phyloP scores from a whole-genome alignment of 2,113 vertebrate genomes.

The Tupaia tana region DNA sequence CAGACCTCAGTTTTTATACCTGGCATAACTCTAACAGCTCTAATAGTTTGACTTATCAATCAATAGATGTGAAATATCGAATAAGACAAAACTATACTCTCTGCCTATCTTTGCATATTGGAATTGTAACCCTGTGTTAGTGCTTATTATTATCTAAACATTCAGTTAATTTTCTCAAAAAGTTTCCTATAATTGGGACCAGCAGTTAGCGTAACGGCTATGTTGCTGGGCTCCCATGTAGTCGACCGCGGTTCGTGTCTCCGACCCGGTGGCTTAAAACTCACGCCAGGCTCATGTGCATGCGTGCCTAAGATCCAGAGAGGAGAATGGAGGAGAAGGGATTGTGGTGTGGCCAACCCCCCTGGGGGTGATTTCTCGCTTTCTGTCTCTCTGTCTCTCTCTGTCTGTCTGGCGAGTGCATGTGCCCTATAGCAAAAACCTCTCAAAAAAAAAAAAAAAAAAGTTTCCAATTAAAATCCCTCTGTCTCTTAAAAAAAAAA shows the following conservation, averaged over 20 bases:
- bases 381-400: no score
- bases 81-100: not conserved
- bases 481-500: not conserved
- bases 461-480: conserved; percentile 11
- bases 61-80: not conserved
- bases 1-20: not conserved
- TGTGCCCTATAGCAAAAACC: no score
- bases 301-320: no score
- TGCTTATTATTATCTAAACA: conserved; percentile 29
- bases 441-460: not conserved
- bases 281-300: no score
- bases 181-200: not conserved
- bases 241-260: no score
- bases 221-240: no score
- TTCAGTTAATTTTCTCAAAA: not conserved
- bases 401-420: no score
- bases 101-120: not conserved
- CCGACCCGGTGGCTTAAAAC: no score
- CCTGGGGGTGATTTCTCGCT: no score
- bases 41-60: conserved; percentile 18
- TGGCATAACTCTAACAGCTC: not conserved
- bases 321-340: no score
- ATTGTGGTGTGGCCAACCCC: no score
- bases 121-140: not conserved
- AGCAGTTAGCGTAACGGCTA: no score